Conservation (phyloP, 2,797 vertebrate species). For the Cyprinodon diabolis region DNA sequence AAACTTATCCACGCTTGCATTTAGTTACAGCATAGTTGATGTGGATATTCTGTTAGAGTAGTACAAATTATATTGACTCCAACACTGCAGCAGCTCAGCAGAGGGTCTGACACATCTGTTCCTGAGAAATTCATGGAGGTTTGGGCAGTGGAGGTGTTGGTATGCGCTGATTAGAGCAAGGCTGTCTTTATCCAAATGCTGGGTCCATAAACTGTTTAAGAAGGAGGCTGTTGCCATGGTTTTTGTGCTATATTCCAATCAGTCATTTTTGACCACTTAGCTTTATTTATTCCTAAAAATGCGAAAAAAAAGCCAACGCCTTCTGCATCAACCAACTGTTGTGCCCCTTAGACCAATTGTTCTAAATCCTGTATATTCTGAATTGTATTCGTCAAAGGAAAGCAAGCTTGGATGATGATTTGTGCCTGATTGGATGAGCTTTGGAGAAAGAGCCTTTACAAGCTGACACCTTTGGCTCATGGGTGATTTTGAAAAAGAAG, state of each 20-base stretch:
- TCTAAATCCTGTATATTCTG: constrained; percentile 58
- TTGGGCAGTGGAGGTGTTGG: constrained; percentile 72
- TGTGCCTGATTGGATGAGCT: constrained; percentile 60
- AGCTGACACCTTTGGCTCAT: constrained; percentile 75
- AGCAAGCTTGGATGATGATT: constrained; percentile 57
- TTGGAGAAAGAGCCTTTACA: constrained; percentile 62
- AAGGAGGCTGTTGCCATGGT: constrained; percentile 77
- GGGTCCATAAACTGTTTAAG: constrained; percentile 71
- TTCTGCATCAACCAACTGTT: constrained; percentile 80
- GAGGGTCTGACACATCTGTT: constrained; percentile 72
- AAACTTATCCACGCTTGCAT: constrained; percentile 9
- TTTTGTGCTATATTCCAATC: constrained; percentile 68
- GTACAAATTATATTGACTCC: constrained; percentile 32
- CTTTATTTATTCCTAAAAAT: constrained; percentile 73
- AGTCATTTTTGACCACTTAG: constrained; percentile 63
- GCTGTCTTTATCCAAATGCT: constrained; percentile 67
- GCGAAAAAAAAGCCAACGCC: constrained; percentile 67
- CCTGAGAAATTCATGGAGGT: constrained; percentile 60
- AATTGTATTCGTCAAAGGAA: constrained; percentile 54
- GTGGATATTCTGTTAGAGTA: constrained; percentile 33
- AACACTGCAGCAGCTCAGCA: constrained; percentile 34
- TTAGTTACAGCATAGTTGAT: constrained; percentile 32
- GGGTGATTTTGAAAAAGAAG: constrained; percentile 56
- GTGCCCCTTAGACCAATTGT: constrained; percentile 70
- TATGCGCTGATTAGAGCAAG: constrained; percentile 74